Evolutionary conservation across 2,113 vertebrate genomes (phyloP), one percentile per base, ranked within the genome.

Genomic region (Catharus bicknelli): DNA sequence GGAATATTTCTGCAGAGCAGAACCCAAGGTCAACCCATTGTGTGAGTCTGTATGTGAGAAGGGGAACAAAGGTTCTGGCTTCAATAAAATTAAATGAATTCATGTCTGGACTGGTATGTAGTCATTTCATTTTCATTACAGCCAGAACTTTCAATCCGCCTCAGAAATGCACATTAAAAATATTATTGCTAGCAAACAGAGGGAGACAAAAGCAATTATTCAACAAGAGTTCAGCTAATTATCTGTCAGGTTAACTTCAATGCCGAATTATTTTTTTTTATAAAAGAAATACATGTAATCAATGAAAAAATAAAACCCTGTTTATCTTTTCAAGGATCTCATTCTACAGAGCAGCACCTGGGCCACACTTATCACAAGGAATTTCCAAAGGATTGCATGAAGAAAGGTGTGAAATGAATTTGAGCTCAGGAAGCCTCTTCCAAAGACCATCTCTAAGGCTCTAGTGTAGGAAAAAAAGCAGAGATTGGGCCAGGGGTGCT

Each of bases 21-120:
- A 90, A 87, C 92, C 85, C 94, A 96, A 95, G 95, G 95, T 97
- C 96, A 96, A 93, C 25, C 84, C 83, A 92, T 93, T 96, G 95
- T 95, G 73, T 67, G 91, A 93, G 75, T 85, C 50, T 90, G 74
- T 90, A 89, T 83, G 80, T 92, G 90, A 94, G 85, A 95, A 93
- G 77, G 40, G 48, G 27, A 94, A 91, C 91, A 91, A 96, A 94
- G 84, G 90, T 83, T 92, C 90, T 90, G 94, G 90, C 86, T 96
- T 93, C 92, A 95, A 95, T 95, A 95, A 96, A 97, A 95, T 77
- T 83, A 86, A 91, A 94, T 85, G 4, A 93, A 91, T 94, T 94
- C 95, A 92, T 94, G 95, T 94, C 94, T 96, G 93, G 93, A 95
- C 95, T 92, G 78, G 83, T 90, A 93, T 79, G 93, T 54, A 94